phyloP scores from a whole-genome alignment of 2,888 invertebrate genomes.

The Meteorus cinctellus region DNA sequence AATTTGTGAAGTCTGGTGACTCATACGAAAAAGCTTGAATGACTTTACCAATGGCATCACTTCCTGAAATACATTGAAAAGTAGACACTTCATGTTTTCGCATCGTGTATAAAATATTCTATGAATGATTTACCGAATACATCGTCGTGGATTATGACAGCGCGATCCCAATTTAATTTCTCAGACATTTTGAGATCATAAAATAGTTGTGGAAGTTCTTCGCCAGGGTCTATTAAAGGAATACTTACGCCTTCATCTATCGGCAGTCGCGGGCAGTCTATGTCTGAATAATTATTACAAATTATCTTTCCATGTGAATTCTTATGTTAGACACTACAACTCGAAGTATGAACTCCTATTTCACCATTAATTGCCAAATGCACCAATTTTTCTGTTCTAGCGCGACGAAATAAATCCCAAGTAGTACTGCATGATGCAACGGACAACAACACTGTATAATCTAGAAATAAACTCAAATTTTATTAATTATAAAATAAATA shows the following conservation, averaged over 20 bases:
- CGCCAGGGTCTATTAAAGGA: constrained; percentile 80
- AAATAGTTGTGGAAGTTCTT: constrained; percentile 85
- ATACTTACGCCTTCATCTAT: constrained; percentile 80
- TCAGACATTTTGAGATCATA: constrained; percentile 82
- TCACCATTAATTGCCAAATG: constrained; percentile 83
- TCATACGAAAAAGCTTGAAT: constrained; percentile 77
- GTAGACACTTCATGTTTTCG: background rate
- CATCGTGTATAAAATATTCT: background rate
- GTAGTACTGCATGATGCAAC: constrained; percentile 84
- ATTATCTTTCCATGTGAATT: constrained; percentile 43
- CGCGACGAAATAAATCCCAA: constrained; percentile 81
- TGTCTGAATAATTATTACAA: constrained; percentile 73
- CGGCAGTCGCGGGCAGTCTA: constrained; percentile 86
- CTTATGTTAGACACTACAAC: background rate
- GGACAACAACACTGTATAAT: constrained; percentile 83
- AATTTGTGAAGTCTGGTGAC: constrained; percentile 72
- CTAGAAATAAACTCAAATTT: constrained; percentile 70
- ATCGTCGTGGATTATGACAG: constrained; percentile 83
- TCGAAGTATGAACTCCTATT: background rate
- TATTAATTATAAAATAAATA: background rate
- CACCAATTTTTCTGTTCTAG: constrained; percentile 79
- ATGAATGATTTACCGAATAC: constrained; percentile 77
- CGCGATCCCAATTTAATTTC: constrained; percentile 82
- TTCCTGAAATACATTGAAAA: constrained; percentile 71
- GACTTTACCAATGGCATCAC: constrained; percentile 80